Percentiles rank a stretch among this genome's conserved stretches.
These are phyloP conservation scores for Ciconia nigra DNA, from an alignment of 2,797 vertebrate species.

Conservation along the genomic window DNA sequence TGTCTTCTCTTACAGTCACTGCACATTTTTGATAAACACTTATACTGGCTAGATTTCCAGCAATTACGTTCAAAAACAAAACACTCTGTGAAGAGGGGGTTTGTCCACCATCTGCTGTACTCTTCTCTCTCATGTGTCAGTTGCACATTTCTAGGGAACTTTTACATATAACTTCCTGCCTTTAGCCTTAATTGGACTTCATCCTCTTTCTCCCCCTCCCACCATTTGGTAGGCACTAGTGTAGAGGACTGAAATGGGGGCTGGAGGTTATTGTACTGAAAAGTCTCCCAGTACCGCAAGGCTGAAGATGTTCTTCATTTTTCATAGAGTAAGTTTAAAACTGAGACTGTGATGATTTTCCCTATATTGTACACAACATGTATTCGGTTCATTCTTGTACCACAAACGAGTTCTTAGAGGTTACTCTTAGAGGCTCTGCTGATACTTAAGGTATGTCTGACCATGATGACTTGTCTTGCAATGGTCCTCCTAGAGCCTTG, in stretches of 20 bases:
- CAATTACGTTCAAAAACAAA: not conserved
- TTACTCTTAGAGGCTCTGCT: not conserved
- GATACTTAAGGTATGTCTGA: not conserved
- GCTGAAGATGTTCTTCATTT: not conserved
- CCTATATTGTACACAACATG: not conserved
- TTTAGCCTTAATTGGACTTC: not conserved
- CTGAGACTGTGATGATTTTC: not conserved
- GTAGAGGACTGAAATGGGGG: not conserved
- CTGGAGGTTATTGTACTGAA: not conserved
- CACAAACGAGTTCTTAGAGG: not conserved
- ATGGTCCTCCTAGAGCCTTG: not conserved
- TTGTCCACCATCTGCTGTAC: not conserved
- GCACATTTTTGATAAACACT: constrained; percentile 34
- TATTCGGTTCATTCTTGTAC: not conserved
- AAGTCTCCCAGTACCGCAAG: not conserved
- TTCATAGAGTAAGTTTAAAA: not conserved
- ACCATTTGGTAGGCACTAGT: not conserved
- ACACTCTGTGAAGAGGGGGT: not conserved
- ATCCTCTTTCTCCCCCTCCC: not conserved
- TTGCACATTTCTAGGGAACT: not conserved
- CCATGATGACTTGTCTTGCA: not conserved
- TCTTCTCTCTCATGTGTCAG: not conserved
- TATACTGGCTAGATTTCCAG: constrained; percentile 10
- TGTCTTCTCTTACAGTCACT: constrained; percentile 8
- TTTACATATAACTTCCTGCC: not conserved